Base-by-base conservation (phyloP, 1,140 invertebrate genomes). In the Drosophila guanche region DNA sequence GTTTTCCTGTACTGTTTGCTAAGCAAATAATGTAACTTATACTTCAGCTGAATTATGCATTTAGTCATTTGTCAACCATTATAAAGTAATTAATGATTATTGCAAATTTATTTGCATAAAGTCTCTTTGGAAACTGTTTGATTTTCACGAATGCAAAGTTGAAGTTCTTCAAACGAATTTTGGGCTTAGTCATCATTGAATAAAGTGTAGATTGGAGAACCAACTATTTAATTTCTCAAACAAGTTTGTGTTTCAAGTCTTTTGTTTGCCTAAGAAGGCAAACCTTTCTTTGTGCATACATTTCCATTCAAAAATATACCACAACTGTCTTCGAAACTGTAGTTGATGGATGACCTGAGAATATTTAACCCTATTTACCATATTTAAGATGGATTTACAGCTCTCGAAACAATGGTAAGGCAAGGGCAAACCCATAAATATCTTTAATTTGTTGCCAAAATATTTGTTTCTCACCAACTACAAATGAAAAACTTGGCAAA, bases 201-300 rank as follows among this genome's bases (percentile, higher is more conserved):
- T 37, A 12, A 37, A 37, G 33, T 37, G 33, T 0, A 20, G 16
- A 37, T 37, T 5, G 16, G 6, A 10, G 33, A 20, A 14, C 6
- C 2, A 48, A 10, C n/a, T 12, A 27, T 27, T 8, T 23, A 3
- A 50, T 4, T 12, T 7, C 16, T 59, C 46, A 46, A 14, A 14
- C 45, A 63, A 79, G 70, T 79, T 79, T 20, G 71, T 76, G 72
- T 25, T 59, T 66, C 42, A 61, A 74, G 74, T 81, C 77, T 65
- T 71, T 76, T 63, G 51, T 66, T 66, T 55, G 12, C 12, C 10
- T 10, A 8, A 37, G 33, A 10, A 27, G 50, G 43, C 50, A 37
- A 60, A 47, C 25, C 33, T 51, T 33, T 25, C n/a, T 42, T 4
- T 23, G 4, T 14, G 4, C 4, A 14, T 14, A 23, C 23, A 33